These are phyloP conservation scores for Staurois parvus DNA, from an alignment of 2,797 vertebrate genomes.

Conservation along the genomic window DNA sequence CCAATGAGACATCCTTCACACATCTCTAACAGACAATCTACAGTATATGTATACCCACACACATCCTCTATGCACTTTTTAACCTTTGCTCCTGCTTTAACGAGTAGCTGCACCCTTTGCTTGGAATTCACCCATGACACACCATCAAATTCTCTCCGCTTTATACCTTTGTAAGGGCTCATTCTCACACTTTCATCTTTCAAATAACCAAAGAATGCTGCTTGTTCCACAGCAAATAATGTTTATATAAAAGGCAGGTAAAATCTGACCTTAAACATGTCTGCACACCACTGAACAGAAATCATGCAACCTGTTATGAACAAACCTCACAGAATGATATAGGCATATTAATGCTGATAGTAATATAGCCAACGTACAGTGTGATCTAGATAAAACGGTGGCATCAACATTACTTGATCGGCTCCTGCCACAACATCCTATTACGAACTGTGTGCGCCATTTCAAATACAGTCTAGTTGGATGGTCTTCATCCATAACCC, in stretches of 20 bases:
- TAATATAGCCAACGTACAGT: too few relatives aligned
- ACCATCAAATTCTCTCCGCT: not conserved
- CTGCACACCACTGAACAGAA: not conserved
- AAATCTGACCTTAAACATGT: not conserved
- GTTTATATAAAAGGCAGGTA: not conserved
- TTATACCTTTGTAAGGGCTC: not conserved
- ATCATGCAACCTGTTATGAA: not conserved
- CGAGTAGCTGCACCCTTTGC: not conserved
- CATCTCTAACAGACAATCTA: not conserved
- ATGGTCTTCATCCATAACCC: too few relatives aligned
- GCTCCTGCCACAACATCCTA: too few relatives aligned
- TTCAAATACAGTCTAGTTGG: too few relatives aligned
- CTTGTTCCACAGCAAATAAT: not conserved
- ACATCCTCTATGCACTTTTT: not conserved
- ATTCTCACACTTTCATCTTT: not conserved
- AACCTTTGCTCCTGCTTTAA: slow-evolving; percentile 31
- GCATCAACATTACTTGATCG: too few relatives aligned
- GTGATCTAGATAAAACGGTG: too few relatives aligned
- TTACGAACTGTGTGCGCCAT: too few relatives aligned
- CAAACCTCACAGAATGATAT: too few relatives aligned
- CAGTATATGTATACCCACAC: not conserved
- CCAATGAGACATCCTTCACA: not conserved
- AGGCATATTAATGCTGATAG: too few relatives aligned
- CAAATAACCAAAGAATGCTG: not conserved
- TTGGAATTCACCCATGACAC: not conserved